Evolutionary conservation across 2,797 vertebrate genomes (phyloP).

Genomic region (Alosa sapidissima): DNA sequence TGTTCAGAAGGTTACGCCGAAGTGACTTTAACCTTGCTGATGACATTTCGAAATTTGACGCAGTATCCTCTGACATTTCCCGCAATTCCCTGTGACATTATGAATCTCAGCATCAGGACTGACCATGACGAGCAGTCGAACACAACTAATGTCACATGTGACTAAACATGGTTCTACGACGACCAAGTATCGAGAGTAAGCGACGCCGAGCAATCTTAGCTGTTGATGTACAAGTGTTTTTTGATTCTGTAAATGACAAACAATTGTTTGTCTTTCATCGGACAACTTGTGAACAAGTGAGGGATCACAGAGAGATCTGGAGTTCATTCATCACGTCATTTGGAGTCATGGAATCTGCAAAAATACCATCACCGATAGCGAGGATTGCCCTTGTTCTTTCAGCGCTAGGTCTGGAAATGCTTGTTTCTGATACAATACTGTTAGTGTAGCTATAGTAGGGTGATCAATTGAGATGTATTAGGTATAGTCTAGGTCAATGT

Average conservation of each 20-base stretch:
- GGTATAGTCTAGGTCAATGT: neutral
- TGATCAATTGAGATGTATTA: neutral
- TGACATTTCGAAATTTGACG: slow-evolving; percentile 24
- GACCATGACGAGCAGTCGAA: neutral
- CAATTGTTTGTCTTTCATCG: neutral
- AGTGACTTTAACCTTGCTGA: slow-evolving; percentile 16
- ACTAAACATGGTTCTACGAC: neutral
- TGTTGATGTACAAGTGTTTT: neutral
- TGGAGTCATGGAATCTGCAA: slow-evolving; percentile 7
- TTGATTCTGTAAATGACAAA: neutral
- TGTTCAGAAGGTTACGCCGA: neutral
- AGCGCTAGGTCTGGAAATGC: neutral
- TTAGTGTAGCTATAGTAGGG: too few relatives aligned
- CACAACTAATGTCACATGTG: neutral
- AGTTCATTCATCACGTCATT: neutral
- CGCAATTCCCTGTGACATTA: slow-evolving; percentile 13
- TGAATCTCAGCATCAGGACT: slow-evolving; percentile 11
- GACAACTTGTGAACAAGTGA: slow-evolving; percentile 17
- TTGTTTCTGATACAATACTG: neutral
- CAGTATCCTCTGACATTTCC: slow-evolving; percentile 23
- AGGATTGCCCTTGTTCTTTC: slow-evolving; percentile 16
- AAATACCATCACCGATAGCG: neutral
- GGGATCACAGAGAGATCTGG: slow-evolving; percentile 3
- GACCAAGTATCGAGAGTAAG: neutral
- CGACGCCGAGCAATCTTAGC: neutral